Evolutionary conservation across 2,888 invertebrate species (phyloP), one percentile per base, ranked within the genome.

Genomic region (Oegoconia quadripuncta): DNA sequence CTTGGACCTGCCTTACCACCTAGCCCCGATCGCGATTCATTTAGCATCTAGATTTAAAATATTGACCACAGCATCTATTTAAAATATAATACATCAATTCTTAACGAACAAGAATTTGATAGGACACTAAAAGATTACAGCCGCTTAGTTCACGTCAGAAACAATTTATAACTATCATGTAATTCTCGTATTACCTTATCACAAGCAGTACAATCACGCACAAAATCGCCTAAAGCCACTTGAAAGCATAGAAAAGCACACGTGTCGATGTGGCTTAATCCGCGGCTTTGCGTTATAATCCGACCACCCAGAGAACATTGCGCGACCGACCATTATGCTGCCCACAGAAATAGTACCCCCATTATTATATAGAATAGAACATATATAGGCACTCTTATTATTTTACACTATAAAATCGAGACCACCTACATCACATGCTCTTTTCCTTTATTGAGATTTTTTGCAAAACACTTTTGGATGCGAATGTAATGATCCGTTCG

Each of bases 251-350:
- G 63, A 61, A 71, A 59, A 60, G 72, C 74, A 79, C 83, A 82
- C 82, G 84, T 84, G 84, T 84, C 80, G 80, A 86, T 79, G 74
- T 66, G 63, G 59, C 61, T 64, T 86, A 84, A 86, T 84, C 86
- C 77, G 52, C 48, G 62, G 75, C 76, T 82, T 78, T 76, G 65
- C 71, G 44, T 59, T 60, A 67, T 80, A 78, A 81, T 81, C 81
- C 84, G 86, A 83, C 86, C 86, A 87, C 86, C 86, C 84, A 79
- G 56, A 49, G 62, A 52, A 64, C 68, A 52, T 48, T 52, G 53
- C 55, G 43, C 63, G 67, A 61, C 76, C 67, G 73, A 68, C 57
- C 52, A 65, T 63, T 70, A 74, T 68, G 55, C 74, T 79, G 80
- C 71, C 77, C 76, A 75, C 70, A 74, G 71, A 67, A 69, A 72